Evolutionary conservation across 2,113 vertebrate genomes (phyloP), one percentile per base, ranked within the genome.

Genomic region (Lophius piscatorius): DNA sequence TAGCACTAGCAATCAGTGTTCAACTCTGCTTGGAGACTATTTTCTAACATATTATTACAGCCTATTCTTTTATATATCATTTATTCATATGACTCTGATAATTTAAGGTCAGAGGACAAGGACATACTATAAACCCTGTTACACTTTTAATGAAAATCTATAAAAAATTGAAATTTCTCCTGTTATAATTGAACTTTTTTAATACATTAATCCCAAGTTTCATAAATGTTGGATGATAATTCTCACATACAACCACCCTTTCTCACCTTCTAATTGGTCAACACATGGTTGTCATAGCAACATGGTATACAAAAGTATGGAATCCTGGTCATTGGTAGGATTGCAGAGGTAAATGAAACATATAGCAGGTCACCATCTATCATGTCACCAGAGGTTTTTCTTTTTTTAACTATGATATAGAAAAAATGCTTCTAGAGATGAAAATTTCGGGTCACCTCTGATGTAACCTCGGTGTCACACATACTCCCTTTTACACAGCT

Each of bases 381-480:
- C 51, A 48, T 18, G 51, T 50, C 41, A 11, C 47, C 63, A 17
- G 9, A 1, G 9, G 16, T 10, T 50, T 44, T 36, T 59, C 17
- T 18, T n/a, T n/a, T n/a, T n/a, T n/a, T n/a, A n/a, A n/a, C n/a
- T n/a, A n/a, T n/a, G n/a, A n/a, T n/a, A n/a, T n/a, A 7, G 10
- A 21, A 42, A 9, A 5, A 42, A 18, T 20, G n/a, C 9, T 34
- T 12, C 40, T 28, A 24, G 20, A 44, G 11, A 48, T 34, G 52
- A 63, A 63, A 26, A 31, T 28, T 21, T 11, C 47, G 41, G 1
- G 14, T 70, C 68, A 81, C 80, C 75, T 74, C 20, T 52, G 36
- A 38, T 51, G 63, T 73, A 70, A 69, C 33, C 41, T n/a, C n/a
- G n/a, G 36, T 64, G 67, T 33, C 44, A 39, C 18, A 16, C 20